Evolutionary conservation across 2,113 vertebrate species (phyloP).

Genomic region (Rhabdornis inornatus): DNA sequence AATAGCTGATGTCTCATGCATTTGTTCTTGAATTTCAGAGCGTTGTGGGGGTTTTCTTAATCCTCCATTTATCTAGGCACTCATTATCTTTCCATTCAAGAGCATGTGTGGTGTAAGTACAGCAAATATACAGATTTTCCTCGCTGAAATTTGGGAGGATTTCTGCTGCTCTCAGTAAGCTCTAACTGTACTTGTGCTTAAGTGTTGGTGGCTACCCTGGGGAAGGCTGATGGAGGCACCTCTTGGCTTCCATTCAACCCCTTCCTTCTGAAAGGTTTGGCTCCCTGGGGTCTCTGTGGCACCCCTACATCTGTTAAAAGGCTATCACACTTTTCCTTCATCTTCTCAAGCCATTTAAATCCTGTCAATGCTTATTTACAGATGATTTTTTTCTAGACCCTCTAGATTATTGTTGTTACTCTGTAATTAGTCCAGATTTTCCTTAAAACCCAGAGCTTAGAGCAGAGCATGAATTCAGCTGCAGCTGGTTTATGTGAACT

Average conservation of each 20-base stretch:
- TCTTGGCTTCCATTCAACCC: not conserved
- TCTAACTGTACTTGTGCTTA: accelerated
- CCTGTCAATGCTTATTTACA: not conserved
- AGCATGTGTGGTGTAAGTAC: not conserved
- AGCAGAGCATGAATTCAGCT: not conserved
- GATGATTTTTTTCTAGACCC: not conserved
- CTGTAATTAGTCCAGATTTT: not conserved
- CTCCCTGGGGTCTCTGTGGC: not conserved
- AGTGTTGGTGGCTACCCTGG: not conserved
- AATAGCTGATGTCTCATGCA: not conserved
- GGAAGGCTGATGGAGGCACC: not conserved
- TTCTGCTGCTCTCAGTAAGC: not conserved
- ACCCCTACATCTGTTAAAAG: not conserved
- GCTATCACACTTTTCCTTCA: not conserved
- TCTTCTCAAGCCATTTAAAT: not conserved
- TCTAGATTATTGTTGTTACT: not conserved
- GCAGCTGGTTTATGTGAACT: not conserved
- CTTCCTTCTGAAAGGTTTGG: not conserved
- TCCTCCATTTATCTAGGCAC: not conserved
- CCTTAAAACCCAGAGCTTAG: not conserved
- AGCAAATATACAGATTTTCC: not conserved
- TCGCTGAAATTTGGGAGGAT: not conserved
- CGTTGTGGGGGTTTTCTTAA: not conserved
- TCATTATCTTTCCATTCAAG: not conserved
- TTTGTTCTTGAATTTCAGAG: not conserved